Base-by-base conservation (phyloP, 2,113 vertebrate species). In the Scomber japonicus region DNA sequence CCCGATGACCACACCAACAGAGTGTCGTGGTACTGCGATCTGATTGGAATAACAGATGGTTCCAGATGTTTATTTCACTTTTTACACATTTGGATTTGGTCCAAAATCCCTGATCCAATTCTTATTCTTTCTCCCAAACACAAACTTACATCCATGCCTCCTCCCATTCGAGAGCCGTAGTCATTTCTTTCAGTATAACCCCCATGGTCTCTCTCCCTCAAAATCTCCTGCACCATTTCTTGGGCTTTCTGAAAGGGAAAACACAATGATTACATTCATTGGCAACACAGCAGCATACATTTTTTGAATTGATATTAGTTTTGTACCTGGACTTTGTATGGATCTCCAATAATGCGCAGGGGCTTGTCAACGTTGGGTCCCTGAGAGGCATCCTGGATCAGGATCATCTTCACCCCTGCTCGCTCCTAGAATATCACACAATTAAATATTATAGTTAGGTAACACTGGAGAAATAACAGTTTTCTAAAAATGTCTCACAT, bases 351-450 rank as follows among this genome's bases (percentile, higher is more conserved):
- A 80, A 98, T 97, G 65, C 97, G 95, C 11, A 98, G 93, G 6
- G 97, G 97, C 75, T 98, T 98, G 82, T 97, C 97, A 65, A 98
- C 94, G 11, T 97, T 97, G 0, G 96, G 95, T 16, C 96, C 96
- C 93, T 98, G 97, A 59, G 96, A 97, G 14, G 95, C 96, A 60
- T 98, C 97, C 83, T 98, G 97, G 88, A 98, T 97, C 54, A 98
- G 92, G 81, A 98, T 97, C 97, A 98, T 98, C 91, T 98, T 98
- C 63, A 98, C 97, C 55, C 97, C 97, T 24, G 97, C 97, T 4
- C 96, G 95, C 44, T 98, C 97, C 97, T 98, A 62, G 6, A n/a
- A 69, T 65, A 75, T 31, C 9, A 60, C 14, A 51, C 24, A 44
- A 40, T 40, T 40, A 40, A 40, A 40, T 40, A 40, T 40, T 40